Evolutionary conservation across 2,113 vertebrate species (phyloP).

Genomic region (Pleuronectes platessa): DNA sequence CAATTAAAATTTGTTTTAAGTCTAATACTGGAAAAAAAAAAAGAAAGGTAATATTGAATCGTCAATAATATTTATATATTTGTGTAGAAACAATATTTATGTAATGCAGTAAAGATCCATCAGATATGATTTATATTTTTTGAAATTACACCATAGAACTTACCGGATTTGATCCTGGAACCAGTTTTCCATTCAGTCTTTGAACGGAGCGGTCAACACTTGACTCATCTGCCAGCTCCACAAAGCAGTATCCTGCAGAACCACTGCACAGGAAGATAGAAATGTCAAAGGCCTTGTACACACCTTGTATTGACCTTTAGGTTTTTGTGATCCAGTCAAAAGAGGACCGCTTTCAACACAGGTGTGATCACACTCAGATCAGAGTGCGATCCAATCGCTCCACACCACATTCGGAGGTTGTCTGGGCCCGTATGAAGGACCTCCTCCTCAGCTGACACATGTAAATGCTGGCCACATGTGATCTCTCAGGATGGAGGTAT

Average conservation of each 20-base stretch:
- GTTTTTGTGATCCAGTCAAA: too few species aligned
- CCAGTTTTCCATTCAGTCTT: conserved; percentile 84
- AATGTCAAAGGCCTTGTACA: neutral
- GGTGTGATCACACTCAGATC: too few species aligned
- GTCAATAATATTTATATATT: conserved; percentile 37
- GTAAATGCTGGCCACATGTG: too few species aligned
- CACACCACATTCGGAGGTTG: too few species aligned
- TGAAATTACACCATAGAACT: conserved; percentile 53
- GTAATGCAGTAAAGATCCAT: conserved; percentile 6
- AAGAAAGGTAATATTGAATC: conserved; percentile 59
- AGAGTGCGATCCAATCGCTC: too few species aligned
- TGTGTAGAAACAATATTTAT: conserved; percentile 31
- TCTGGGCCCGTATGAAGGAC: too few species aligned
- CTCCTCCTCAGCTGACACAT: too few species aligned
- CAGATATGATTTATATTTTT: conserved; percentile 26
- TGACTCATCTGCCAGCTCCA: conserved; percentile 85
- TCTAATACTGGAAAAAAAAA: conserved; percentile 46
- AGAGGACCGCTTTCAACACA: too few species aligned
- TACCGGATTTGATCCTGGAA: conserved; percentile 87
- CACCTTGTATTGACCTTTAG: too few species aligned
- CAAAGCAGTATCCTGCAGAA: conserved; percentile 87
- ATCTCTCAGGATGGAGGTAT: too few species aligned
- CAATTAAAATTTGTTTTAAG: conserved; percentile 25
- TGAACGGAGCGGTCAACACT: conserved; percentile 86
- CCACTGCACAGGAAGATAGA: conserved; percentile 58